Evolutionary conservation across 2,888 invertebrate genomes (phyloP).

Genomic region (Mythimna albipuncta): DNA sequence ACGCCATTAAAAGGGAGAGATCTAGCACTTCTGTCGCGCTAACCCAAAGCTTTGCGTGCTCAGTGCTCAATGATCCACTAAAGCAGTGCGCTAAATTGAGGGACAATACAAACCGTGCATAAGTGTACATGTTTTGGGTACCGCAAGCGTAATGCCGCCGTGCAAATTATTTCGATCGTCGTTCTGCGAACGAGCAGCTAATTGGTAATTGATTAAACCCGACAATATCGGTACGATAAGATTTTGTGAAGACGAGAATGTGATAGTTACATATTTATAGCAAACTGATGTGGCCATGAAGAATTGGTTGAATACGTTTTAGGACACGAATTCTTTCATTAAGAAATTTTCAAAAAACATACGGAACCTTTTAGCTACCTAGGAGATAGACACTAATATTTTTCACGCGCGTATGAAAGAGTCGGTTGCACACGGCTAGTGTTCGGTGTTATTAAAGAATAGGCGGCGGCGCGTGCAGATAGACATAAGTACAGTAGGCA

Average conservation of each 20-base stretch:
- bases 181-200: conserved; percentile 29
- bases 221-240: conserved; percentile 21
- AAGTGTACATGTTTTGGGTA: conserved; percentile 55
- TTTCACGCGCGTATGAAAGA: conserved; percentile 71
- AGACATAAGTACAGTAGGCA: conserved; percentile 67
- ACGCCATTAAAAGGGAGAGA: conserved; percentile 73
- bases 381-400: conserved; percentile 14
- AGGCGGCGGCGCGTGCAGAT: conserved; percentile 73
- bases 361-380: conserved; percentile 46
- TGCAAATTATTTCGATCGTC: conserved; percentile 35
- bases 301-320: not conserved
- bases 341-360: not conserved
- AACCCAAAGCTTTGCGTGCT: conserved; percentile 79
- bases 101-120: conserved; percentile 60
- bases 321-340: not conserved
- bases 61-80: conserved; percentile 67
- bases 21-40: conserved; percentile 72
- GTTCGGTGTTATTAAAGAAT: conserved; percentile 81
- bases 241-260: conserved; percentile 21
- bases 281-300: not conserved
- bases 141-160: conserved; percentile 44
- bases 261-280: not conserved
- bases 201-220: conserved; percentile 51
- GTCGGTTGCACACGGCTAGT: conserved; percentile 69
- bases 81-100: conserved; percentile 65